Conservation (phyloP, 1,140 invertebrate genomes). For the Bombyx mandarina region DNA sequence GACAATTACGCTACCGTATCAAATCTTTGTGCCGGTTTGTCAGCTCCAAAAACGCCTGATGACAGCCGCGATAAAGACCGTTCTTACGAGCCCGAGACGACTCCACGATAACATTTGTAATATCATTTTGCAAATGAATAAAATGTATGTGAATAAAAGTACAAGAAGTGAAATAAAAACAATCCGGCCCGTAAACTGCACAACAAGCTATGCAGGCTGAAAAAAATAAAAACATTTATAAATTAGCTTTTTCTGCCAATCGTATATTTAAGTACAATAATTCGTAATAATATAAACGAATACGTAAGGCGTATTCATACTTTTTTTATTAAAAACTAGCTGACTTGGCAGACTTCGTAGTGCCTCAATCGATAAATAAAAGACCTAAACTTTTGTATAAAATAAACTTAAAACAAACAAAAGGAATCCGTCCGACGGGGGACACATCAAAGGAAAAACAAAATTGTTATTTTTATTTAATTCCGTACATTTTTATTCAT, state of each 20-base stretch:
- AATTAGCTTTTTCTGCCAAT: background rate
- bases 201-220: conserved; percentile 19
- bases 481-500: too few species aligned
- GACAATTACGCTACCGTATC: conserved; percentile 18
- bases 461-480: too few species aligned
- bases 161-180: conserved; percentile 24
- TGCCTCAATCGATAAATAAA: too few species aligned
- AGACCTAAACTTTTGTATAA: too few species aligned
- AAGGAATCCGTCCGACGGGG: too few species aligned
- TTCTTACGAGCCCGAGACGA: background rate
- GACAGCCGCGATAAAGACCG: conserved; percentile 2
- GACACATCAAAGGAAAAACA: too few species aligned
- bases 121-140: conserved; percentile 16
- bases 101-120: conserved; percentile 12
- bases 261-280: too few species aligned
- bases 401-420: too few species aligned
- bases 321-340: too few species aligned
- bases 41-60: conserved; percentile 12
- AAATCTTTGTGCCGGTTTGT: conserved; percentile 25
- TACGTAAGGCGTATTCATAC: too few species aligned
- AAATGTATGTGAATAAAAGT: conserved; percentile 32
- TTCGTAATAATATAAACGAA: too few species aligned
- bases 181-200: conserved; percentile 21
- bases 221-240: conserved; percentile 7
- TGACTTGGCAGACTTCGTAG: too few species aligned